phyloP scores from a whole-genome alignment of 2,113 vertebrate genomes.

The Sceloporus undulatus region DNA sequence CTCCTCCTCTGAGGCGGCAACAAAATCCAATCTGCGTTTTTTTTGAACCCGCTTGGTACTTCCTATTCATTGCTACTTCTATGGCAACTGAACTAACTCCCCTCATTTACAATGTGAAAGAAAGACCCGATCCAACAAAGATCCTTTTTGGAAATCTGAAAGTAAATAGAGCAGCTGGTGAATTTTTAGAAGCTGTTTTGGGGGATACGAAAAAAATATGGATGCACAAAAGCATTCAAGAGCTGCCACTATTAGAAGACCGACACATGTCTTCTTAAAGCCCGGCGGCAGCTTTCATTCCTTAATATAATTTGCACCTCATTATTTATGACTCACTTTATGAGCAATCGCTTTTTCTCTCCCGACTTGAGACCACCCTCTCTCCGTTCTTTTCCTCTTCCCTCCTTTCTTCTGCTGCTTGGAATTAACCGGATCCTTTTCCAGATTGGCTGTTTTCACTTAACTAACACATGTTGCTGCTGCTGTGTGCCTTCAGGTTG shows the following conservation, averaged over 20 bases:
- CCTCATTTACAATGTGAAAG: background rate
- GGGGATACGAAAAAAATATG: background rate
- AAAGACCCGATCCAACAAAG: slow-evolving; percentile 27
- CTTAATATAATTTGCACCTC: slow-evolving; percentile 72
- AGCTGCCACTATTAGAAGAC: slow-evolving; percentile 63
- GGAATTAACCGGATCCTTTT: background rate
- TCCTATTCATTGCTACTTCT: background rate
- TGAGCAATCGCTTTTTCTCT: slow-evolving; percentile 47
- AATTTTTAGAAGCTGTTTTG: background rate
- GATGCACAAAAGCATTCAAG: slow-evolving; percentile 68
- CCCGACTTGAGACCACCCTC: slow-evolving; percentile 52
- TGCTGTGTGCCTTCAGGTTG: background rate
- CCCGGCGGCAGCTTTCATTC: slow-evolving; percentile 71
- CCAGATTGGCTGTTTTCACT: background rate
- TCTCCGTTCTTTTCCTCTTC: slow-evolving; percentile 36
- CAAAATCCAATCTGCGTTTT: background rate
- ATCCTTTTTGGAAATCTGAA: slow-evolving; percentile 18
- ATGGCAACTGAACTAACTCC: background rate
- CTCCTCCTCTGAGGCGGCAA: background rate
- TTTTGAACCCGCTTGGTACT: background rate
- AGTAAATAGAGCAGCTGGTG: background rate
- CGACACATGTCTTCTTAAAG: slow-evolving; percentile 68
- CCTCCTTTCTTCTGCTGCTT: background rate
- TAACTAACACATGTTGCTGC: background rate
- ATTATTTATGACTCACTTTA: slow-evolving; percentile 69